These are phyloP conservation scores for Drosophila pandora DNA, from an alignment of 1,140 invertebrate species.

Conservation along the genomic window DNA sequence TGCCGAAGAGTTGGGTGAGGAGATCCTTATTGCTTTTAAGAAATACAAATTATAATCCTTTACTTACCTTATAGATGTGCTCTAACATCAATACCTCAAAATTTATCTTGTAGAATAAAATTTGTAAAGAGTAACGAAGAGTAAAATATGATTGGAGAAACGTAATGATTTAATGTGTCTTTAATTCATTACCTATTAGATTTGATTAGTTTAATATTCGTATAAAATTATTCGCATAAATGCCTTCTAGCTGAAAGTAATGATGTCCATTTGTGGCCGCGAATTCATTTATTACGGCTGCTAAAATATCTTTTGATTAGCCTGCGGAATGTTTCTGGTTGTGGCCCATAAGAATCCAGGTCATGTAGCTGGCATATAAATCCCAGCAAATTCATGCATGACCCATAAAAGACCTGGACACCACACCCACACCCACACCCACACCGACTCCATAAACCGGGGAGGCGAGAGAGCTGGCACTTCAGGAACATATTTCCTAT, in stretches of 20 bases:
- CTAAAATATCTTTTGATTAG: constrained; percentile 52
- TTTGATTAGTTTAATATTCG: not conserved
- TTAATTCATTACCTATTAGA: not conserved
- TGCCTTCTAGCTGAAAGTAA: constrained; percentile 18
- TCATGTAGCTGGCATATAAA: constrained; percentile 50
- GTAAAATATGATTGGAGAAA: not conserved
- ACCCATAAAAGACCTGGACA: constrained; percentile 43
- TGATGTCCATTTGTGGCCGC: constrained; percentile 34
- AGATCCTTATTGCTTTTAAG: not conserved
- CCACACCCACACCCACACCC: not conserved
- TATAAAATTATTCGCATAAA: constrained; percentile 24
- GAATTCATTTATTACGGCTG: constrained; percentile 25
- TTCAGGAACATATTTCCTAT: constrained; percentile 54
- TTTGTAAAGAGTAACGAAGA: not conserved
- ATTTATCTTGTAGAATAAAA: not conserved
- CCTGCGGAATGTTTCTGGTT: constrained; percentile 32
- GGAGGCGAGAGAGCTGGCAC: constrained; percentile 14
- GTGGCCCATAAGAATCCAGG: constrained; percentile 44
- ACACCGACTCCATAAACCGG: not conserved
- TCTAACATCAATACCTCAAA: not conserved
- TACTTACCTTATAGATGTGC: not conserved
- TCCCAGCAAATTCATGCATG: constrained; percentile 59
- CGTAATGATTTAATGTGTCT: not conserved
- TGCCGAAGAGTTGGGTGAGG: not conserved
- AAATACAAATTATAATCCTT: not conserved